A percentile compares a stretch with the other conserved stretches of the same genome.
These are phyloP conservation scores for Regulus satrapa DNA, from an alignment of 2,113 vertebrate genomes.

Conservation along the genomic window DNA sequence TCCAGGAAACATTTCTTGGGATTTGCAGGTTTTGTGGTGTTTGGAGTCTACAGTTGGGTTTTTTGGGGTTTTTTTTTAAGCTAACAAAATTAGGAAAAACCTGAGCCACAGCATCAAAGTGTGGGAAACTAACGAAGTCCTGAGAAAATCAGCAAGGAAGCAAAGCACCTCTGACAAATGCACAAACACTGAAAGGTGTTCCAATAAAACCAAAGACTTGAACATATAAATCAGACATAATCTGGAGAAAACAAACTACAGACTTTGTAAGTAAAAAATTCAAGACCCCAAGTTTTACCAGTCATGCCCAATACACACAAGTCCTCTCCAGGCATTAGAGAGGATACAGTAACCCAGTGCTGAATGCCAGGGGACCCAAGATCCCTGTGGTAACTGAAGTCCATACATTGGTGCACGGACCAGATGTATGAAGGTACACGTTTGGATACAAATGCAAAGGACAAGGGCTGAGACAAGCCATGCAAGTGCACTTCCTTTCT, in stretches of 20 bases:
- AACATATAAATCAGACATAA: background rate
- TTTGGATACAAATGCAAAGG: background rate
- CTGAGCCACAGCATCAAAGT: background rate
- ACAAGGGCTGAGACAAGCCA: background rate
- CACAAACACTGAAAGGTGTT: background rate
- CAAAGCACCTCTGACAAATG: background rate
- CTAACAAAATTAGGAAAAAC: background rate
- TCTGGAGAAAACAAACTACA: background rate
- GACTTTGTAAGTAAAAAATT: background rate
- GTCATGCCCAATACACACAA: background rate
- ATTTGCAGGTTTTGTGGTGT: background rate
- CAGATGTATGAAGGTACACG: background rate
- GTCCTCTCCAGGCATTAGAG: background rate
- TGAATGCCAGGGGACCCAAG: background rate
- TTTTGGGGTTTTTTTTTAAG: background rate
- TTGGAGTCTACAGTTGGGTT: background rate
- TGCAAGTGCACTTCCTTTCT: background rate
- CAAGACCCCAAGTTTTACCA: background rate
- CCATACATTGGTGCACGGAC: rapidly evolving
- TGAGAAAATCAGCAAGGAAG: background rate
- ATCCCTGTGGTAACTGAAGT: background rate
- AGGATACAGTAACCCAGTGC: background rate
- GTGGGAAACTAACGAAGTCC: background rate
- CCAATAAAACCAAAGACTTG: background rate
- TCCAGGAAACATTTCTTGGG: background rate